phyloP scores from a whole-genome alignment of 2,797 vertebrate genomes.

The Aplochiton taeniatus region DNA sequence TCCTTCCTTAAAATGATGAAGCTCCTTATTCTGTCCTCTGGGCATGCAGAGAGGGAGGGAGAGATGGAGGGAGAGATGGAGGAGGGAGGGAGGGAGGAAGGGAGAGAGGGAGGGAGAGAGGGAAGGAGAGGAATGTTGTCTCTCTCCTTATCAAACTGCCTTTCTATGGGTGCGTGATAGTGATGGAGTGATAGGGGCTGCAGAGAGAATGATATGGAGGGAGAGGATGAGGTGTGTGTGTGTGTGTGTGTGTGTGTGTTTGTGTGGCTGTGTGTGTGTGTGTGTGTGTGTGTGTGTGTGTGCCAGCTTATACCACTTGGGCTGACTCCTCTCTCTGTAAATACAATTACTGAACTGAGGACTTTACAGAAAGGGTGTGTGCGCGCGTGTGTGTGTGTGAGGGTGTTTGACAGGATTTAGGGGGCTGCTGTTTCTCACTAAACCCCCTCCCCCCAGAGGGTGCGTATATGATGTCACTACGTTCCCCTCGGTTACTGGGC shows the following conservation, averaged over 20 bases:
- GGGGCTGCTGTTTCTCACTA: conserved; percentile 48
- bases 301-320: conserved; percentile 55
- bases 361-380: conserved; percentile 3
- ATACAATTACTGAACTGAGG: conserved; percentile 52
- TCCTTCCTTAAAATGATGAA: conserved; percentile 32
- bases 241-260: conserved; percentile 13
- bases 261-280: conserved; percentile 6
- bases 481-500: neutral
- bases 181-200: too few relatives aligned
- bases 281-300: conserved; percentile 5
- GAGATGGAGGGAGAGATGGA: neutral
- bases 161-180: neutral
- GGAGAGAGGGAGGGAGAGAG: conserved; percentile 43
- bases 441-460: conserved; percentile 26
- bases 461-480: neutral
- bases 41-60: conserved; percentile 7
- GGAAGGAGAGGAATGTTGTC: conserved; percentile 36
- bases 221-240: conserved; percentile 17
- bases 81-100: neutral
- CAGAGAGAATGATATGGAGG: conserved; percentile 19
- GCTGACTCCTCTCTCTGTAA: conserved; percentile 57
- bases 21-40: conserved; percentile 24
- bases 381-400: conserved; percentile 27
- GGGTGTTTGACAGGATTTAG: conserved; percentile 25
- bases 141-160: too few relatives aligned